These are phyloP conservation scores for Philopedon plagiatum DNA, from an alignment of 2,888 invertebrate genomes.

Conservation along the genomic window DNA sequence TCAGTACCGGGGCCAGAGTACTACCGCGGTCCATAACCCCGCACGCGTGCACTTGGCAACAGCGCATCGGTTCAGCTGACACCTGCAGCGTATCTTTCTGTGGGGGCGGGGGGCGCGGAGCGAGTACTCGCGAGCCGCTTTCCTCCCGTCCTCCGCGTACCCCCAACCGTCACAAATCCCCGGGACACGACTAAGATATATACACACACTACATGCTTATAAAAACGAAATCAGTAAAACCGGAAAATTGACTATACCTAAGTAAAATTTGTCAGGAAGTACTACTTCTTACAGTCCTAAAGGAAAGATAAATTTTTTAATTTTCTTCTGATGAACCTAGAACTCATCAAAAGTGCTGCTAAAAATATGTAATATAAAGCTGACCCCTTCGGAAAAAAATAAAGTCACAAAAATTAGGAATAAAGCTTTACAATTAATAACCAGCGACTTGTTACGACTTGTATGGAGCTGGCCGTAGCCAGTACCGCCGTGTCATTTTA, in stretches of 20 bases:
- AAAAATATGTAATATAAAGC: no score
- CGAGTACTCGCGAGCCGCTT: constrained; percentile 63
- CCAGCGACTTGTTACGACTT: no score
- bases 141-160: constrained; percentile 50
- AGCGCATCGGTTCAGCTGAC: constrained; percentile 65
- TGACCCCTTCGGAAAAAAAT: no score
- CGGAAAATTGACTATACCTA: neutral
- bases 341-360: no score
- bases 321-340: no score
- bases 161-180: constrained; percentile 65
- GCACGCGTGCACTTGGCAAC: constrained; percentile 59
- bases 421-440: no score
- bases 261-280: no score
- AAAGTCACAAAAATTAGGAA: no score
- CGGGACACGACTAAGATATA: constrained; percentile 66
- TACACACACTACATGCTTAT: constrained; percentile 62
- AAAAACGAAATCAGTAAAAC: constrained; percentile 4
- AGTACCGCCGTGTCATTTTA: no score
- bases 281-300: no score
- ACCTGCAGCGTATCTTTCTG: constrained; percentile 67
- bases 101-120: constrained; percentile 60
- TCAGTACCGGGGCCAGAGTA: constrained; percentile 46
- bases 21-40: constrained; percentile 49
- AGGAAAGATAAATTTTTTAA: no score
- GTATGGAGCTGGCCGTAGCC: no score